Evolutionary conservation across 1,140 invertebrate species (phyloP).

Genomic region (Acyrthosiphon pisum): DNA sequence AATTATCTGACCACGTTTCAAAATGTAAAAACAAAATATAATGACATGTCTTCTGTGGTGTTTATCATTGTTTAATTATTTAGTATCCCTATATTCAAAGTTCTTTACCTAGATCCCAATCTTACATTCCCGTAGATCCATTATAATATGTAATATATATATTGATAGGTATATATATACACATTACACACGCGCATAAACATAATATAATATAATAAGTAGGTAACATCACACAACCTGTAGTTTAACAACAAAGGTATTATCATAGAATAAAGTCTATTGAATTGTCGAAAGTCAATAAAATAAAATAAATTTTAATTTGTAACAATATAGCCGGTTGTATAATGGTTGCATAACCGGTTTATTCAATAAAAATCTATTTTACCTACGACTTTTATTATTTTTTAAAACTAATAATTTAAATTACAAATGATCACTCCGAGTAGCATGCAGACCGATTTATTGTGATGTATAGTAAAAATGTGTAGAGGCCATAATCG

Average conservation of each 20-base stretch:
- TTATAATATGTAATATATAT: background rate
- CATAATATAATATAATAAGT: background rate
- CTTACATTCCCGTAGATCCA: background rate
- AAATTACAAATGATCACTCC: background rate
- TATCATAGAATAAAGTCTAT: background rate
- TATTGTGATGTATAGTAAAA: background rate
- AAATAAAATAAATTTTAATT: background rate
- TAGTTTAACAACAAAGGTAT: background rate
- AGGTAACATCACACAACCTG: background rate
- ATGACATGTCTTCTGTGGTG: background rate
- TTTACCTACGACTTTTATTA: background rate
- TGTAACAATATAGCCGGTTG: background rate
- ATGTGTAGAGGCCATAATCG: background rate
- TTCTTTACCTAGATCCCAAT: background rate
- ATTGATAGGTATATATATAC: too few relatives aligned
- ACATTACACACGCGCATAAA: background rate
- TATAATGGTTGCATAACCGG: background rate
- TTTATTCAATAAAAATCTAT: background rate
- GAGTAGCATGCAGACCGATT: background rate
- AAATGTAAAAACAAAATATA: background rate
- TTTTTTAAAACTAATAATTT: background rate
- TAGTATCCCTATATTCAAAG: background rate
- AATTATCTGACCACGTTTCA: background rate
- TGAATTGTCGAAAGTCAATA: background rate
- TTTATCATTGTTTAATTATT: constrained; percentile 20